Evolutionary conservation across 2,113 vertebrate genomes (phyloP), one percentile per base, ranked within the genome.

Genomic region (Hystrix brachyura): DNA sequence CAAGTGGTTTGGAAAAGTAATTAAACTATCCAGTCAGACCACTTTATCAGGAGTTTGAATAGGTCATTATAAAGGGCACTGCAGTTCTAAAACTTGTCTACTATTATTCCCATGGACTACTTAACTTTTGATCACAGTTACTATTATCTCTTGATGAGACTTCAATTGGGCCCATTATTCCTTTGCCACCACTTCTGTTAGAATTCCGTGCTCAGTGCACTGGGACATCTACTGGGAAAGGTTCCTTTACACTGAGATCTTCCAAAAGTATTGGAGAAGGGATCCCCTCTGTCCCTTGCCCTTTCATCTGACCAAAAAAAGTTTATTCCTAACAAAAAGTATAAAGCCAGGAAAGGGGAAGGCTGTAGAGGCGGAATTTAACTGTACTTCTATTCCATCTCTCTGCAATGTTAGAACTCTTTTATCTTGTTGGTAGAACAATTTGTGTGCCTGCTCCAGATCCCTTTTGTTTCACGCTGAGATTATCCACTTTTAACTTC

Each of bases 401-500:
- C 62, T 34, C 4, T n/a, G 29, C 64, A 25, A 3, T 25, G 25
- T 79, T 57, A 95, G 21, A 83, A 89, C 60, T 51, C 51, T 80
- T 74, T 69, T n/a, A 85, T 82, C 65, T 62, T 86, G 48, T 72
- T 79, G 34, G 32, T 80, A 96, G 87, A 94, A 64, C 23, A 90
- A 55, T 27, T 9, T 25, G 43, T 9, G 34, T 92, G 43, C 48
- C 29, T 79, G 5, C 38, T 94, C 72, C 53, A 93, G 90, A 64
- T 64, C 27, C 46, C 29, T 81, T 90, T 43, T 78, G 60, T 80
- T 93, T 91, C 83, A 62, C 51, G 27, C 51, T 5, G 14, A 59
- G 7, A 64, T 29, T 64, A 38, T 60, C 64, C 48, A 67, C 78
- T 74, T 86, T 46, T 55, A 94, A 96, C 76, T 71, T 97, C 59